A percentile compares a stretch with the other conserved stretches of the same genome.
phyloP scores from a whole-genome alignment of 2,888 invertebrate species.

The Caenorhabditis sp. region DNA sequence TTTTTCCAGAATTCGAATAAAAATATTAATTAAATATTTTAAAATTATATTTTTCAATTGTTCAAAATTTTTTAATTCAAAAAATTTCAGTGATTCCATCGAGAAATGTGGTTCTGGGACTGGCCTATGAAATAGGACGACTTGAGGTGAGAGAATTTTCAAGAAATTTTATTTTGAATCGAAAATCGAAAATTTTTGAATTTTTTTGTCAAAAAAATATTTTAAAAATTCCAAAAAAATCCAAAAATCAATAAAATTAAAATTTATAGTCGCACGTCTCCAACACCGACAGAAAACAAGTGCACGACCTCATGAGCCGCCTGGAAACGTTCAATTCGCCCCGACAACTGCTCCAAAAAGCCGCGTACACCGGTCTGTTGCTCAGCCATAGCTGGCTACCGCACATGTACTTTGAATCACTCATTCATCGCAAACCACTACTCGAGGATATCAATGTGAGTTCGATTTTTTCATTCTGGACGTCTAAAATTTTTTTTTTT shows the following conservation, averaged over 20 bases:
- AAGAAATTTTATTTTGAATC: constrained; percentile 2
- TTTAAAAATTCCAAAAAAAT: neutral
- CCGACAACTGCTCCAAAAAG: constrained; percentile 28
- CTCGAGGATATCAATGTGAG: constrained; percentile 1
- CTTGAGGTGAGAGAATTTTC: constrained; percentile 16
- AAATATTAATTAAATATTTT: neutral
- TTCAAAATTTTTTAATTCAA: too few species aligned
- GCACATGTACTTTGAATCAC: constrained; percentile 60
- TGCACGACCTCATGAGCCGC: constrained; percentile 53
- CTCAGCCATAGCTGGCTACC: constrained; percentile 89
- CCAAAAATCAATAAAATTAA: too few species aligned
- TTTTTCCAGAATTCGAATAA: too few species aligned
- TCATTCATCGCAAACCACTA: constrained; percentile 57
- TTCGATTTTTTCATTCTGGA: neutral
- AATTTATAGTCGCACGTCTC: constrained; percentile 13
- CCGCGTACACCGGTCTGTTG: constrained; percentile 88
- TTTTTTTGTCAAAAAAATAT: neutral
- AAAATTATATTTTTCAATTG: neutral
- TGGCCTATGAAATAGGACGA: constrained; percentile 34
- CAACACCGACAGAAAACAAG: constrained; percentile 21
- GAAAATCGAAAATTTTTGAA: too few species aligned
- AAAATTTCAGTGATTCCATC: constrained; percentile 42
- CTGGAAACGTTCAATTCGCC: constrained; percentile 38
- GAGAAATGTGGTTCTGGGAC: constrained; percentile 28
- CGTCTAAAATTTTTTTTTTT: too few species aligned